These are phyloP conservation scores for Ichneumon xanthorius DNA, from an alignment of 2,888 invertebrate genomes.

Conservation along the genomic window DNA sequence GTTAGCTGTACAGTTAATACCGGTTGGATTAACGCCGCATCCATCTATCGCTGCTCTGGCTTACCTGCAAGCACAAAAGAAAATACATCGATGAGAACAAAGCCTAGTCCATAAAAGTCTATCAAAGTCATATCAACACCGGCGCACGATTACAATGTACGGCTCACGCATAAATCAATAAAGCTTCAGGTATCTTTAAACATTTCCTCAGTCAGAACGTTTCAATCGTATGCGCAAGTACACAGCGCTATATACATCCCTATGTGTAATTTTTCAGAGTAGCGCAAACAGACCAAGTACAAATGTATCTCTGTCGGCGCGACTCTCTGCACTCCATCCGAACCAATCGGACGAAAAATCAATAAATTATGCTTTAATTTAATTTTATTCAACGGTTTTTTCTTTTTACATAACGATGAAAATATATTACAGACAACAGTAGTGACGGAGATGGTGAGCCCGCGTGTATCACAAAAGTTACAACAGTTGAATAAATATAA, in stretches of 20 bases:
- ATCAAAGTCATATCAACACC: neutral
- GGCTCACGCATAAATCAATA: conserved; percentile 1
- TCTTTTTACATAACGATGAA: no score
- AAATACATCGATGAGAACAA: conserved; percentile 30
- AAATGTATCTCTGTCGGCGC: no score
- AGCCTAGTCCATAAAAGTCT: neutral
- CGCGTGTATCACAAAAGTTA: no score
- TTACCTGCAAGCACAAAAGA: conserved; percentile 60
- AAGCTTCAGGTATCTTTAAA: neutral
- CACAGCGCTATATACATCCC: no score
- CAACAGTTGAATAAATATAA: no score
- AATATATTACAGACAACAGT: no score
- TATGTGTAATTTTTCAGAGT: neutral
- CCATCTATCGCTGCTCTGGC: conserved; percentile 24
- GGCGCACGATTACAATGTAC: neutral
- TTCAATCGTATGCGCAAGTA: neutral
- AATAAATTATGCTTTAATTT: no score
- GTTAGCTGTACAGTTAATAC: neutral
- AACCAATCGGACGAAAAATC: no score
- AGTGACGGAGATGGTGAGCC: no score
- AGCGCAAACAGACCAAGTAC: no score
- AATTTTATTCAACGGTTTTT: no score
- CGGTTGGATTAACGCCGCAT: neutral
- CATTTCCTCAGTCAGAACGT: neutral
- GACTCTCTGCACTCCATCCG: no score